A percentile compares a stretch with the other conserved stretches of the same genome.
Evolutionary conservation across 2,113 vertebrate genomes (phyloP).

Genomic region (Polyodon spathula): DNA sequence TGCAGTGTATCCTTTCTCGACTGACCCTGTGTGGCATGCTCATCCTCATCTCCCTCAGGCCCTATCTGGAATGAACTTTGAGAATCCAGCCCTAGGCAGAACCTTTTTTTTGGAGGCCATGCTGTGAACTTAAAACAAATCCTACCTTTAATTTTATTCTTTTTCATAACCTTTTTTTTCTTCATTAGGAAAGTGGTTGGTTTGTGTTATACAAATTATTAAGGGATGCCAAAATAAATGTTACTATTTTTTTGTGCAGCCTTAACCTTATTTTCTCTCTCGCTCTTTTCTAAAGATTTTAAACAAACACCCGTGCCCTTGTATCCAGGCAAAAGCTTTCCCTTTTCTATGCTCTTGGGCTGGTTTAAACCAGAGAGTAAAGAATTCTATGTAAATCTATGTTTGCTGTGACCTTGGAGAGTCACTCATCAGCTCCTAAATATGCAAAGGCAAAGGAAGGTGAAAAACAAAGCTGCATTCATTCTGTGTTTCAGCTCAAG

Average conservation of each 20-base stretch:
- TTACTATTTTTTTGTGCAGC: background rate
- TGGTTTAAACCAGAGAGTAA: background rate
- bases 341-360: background rate
- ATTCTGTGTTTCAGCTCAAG: background rate
- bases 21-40: background rate
- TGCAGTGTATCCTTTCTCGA: background rate
- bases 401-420: constrained; percentile 2
- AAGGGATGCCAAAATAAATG: background rate
- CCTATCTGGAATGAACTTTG: background rate
- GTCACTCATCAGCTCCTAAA: background rate
- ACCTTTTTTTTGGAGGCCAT: constrained; percentile 1
- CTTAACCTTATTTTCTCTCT: too few relatives aligned
- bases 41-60: background rate
- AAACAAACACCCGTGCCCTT: too few relatives aligned
- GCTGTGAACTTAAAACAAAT: too few relatives aligned
- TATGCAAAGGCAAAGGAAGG: background rate
- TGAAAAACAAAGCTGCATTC: background rate
- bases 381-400: background rate
- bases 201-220: background rate
- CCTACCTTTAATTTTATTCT: background rate
- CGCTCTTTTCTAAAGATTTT: too few relatives aligned
- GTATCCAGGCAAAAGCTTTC: background rate
- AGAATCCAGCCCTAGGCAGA: background rate
- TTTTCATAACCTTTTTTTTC: background rate
- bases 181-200: background rate